Base-by-base conservation (phyloP, 1,140 invertebrate species). In the Trachymyrmex septentrionalis region DNA sequence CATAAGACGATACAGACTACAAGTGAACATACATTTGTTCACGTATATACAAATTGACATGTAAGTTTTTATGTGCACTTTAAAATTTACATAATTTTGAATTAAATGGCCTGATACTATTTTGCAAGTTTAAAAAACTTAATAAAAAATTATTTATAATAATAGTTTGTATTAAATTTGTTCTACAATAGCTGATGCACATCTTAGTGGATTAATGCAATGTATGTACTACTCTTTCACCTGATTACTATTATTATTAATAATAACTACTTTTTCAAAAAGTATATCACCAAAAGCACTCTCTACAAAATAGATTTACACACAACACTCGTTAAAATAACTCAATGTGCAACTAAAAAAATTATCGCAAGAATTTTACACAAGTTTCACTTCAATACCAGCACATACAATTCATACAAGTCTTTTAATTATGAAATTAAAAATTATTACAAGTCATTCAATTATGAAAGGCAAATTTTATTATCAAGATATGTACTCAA, bases 1-100 rank as follows among this genome's bases (percentile, higher is more conserved):
- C 94, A 78, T 90, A 95, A 92, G 95, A 95, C 92, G 94, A 95
- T 84, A 93, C 91, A 75, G 95, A 95, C 95, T 95, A 95, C 91
- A 95, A 95, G 93, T 94, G 55, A 73, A 73, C 66, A 91, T 66
- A 91, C 30, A 91, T 55, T 86, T 50, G 64, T 61, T 87, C 44
- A 82, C 77, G 63, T 88, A 90, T 48, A 82, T 61, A 67, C 30
- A 14, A 12, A 63, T 24, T 67, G n/a, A 81, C 19, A 87, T 53
- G 27, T 67, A 12, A 19, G 69, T 59, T 69, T 69, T 61, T 61
- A 24, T 14, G 4, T 19, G 19, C 12, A 50, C 7, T 34, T 66
- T 30, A 78, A 34, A 55, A 69, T 69, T 1, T 69, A 19, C 10
- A 67, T 50, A 16, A 14, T 16, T 14, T 53, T 21, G 27, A 38